Evolutionary conservation across 2,888 invertebrate species (phyloP).

Genomic region (Ophion costatus): DNA sequence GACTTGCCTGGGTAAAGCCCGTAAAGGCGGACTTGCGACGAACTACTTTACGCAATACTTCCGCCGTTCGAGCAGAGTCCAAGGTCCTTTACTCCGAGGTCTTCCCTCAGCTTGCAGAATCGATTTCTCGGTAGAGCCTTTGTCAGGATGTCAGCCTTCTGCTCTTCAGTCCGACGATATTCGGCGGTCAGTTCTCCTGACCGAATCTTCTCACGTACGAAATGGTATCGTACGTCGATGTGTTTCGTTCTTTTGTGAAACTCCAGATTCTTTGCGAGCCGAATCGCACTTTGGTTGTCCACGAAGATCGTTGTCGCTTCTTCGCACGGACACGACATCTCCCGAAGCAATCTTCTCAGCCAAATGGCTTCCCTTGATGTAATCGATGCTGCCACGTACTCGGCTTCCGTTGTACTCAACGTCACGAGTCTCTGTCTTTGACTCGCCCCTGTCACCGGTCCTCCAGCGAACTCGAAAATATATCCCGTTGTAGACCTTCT

Average conservation of each 20-base stretch:
- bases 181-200: slow-evolving; percentile 50
- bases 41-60: neutral
- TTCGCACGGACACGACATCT: too few species aligned
- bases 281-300: too few species aligned
- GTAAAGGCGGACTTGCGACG: neutral
- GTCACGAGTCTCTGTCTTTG: slow-evolving; percentile 63
- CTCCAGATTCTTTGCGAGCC: too few species aligned
- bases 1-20: too few species aligned
- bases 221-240: too few species aligned
- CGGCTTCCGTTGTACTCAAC: slow-evolving; percentile 54
- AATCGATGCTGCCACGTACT: too few species aligned
- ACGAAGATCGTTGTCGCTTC: too few species aligned
- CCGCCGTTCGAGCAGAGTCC: slow-evolving; percentile 14
- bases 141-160: neutral
- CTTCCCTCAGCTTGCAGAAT: slow-evolving; percentile 10
- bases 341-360: too few species aligned
- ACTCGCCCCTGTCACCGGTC: slow-evolving; percentile 23
- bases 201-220: too few species aligned
- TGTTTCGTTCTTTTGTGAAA: too few species aligned
- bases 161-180: neutral
- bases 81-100: slow-evolving; percentile 1
- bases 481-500: slow-evolving; percentile 31
- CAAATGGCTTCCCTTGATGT: too few species aligned
- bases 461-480: slow-evolving; percentile 6
- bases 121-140: neutral